Conservation (phyloP, 1,140 invertebrate genomes). For the Cydia strobilella region DNA sequence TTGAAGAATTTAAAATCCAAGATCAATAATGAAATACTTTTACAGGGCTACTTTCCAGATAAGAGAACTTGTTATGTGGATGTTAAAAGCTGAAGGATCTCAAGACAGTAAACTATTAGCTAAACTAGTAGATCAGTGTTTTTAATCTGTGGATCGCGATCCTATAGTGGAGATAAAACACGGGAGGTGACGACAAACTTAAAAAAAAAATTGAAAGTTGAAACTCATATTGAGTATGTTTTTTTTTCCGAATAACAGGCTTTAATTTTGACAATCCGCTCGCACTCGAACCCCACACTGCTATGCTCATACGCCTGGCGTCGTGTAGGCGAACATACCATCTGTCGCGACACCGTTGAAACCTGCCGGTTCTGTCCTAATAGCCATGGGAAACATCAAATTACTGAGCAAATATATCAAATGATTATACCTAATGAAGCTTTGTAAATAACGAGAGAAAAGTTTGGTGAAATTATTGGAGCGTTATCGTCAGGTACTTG, state of each 20-base stretch:
- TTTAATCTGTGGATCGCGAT: too few relatives aligned
- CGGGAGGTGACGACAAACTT: too few relatives aligned
- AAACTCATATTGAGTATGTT: too few relatives aligned
- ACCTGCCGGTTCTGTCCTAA: constrained; percentile 33
- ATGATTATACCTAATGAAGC: neutral
- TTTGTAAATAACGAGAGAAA: neutral
- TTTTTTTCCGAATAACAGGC: too few relatives aligned
- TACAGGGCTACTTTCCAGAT: too few relatives aligned
- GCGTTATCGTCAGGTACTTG: neutral
- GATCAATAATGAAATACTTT: too few relatives aligned
- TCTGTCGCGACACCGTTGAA: constrained; percentile 47
- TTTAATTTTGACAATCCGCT: neutral
- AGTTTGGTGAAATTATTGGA: neutral
- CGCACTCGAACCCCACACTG: constrained; percentile 26
- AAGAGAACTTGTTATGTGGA: too few relatives aligned
- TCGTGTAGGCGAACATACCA: constrained; percentile 53
- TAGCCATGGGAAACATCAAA: constrained; percentile 26
- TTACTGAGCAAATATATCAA: constrained; percentile 7
- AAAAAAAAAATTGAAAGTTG: too few relatives aligned
- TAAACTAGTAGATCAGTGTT: too few relatives aligned
- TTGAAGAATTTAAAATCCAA: too few relatives aligned
- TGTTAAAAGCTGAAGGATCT: neutral
- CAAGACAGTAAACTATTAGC: too few relatives aligned
- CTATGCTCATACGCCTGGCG: constrained; percentile 43
- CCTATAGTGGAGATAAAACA: too few relatives aligned